Conservation (phyloP, 1,140 invertebrate species). For the Drosophila ficusphila region DNA sequence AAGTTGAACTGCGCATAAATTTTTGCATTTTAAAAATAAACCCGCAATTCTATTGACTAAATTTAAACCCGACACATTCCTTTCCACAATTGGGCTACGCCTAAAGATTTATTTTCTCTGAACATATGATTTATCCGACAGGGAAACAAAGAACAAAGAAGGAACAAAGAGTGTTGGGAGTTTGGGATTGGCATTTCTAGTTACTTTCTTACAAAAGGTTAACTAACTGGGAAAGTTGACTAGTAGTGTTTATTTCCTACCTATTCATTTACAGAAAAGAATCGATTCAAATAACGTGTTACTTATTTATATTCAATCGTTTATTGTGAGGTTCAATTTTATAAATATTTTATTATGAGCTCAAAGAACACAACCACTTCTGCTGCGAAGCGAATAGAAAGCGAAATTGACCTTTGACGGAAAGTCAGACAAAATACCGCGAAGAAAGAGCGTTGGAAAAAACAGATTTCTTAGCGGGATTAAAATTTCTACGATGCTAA, state of each 20-base stretch:
- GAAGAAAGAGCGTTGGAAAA: constrained; percentile 9
- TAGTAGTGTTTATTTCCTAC: background rate
- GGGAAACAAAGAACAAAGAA: background rate
- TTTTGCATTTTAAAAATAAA: constrained; percentile 28
- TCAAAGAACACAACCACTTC: background rate
- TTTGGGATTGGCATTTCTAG: constrained; percentile 1
- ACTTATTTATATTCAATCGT: no score
- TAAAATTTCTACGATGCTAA: constrained; percentile 29
- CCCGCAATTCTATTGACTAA: constrained; percentile 8
- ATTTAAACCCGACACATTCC: constrained; percentile 16
- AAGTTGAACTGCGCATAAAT: constrained; percentile 13
- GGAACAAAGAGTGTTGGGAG: constrained; percentile 13
- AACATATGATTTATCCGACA: constrained; percentile 14
- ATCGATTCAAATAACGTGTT: background rate
- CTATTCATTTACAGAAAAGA: no score
- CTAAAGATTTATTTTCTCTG: constrained; percentile 6
- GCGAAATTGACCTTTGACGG: constrained; percentile 67
- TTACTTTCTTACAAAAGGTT: constrained; percentile 11
- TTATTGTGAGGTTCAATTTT: no score
- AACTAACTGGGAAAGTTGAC: constrained; percentile 31
- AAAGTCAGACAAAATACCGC: background rate
- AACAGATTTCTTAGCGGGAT: constrained; percentile 38
- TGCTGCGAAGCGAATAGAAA: constrained; percentile 26
- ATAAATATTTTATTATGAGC: background rate
- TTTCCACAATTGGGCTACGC: background rate